These are phyloP conservation scores for Parasteatoda tepidariorum DNA, from an alignment of 1,140 invertebrate species.

Conservation along the genomic window DNA sequence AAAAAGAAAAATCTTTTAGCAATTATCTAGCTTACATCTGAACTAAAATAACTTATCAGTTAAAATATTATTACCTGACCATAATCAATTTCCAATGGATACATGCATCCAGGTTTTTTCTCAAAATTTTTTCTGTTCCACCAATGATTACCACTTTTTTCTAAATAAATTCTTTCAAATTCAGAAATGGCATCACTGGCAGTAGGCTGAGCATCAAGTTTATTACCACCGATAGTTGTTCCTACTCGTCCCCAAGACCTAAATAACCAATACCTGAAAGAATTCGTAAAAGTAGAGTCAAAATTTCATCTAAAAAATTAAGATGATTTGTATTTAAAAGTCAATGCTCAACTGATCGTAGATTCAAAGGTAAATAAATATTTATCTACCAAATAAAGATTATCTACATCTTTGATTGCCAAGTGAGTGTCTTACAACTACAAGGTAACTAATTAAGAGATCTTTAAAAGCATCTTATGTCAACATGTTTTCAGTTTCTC, in stretches of 20 bases:
- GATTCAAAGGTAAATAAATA: no score
- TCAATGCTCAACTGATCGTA: no score
- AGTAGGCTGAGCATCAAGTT: conserved; percentile 74
- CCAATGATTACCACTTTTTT: conserved; percentile 91
- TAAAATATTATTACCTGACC: conserved; percentile 25
- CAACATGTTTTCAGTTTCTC: no score
- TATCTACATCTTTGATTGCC: no score
- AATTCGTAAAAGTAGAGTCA: not conserved
- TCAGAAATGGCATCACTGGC: conserved; percentile 74
- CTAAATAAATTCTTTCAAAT: conserved; percentile 80
- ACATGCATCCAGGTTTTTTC: conserved; percentile 85
- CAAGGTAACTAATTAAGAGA: no score
- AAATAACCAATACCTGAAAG: conserved; percentile 80
- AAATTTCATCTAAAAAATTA: conserved; percentile 27
- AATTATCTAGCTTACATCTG: not conserved
- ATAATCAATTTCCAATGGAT: conserved; percentile 92
- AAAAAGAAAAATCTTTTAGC: not conserved
- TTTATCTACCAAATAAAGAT: no score
- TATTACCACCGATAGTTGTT: conserved; percentile 87
- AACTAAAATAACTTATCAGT: not conserved
- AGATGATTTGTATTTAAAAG: no score
- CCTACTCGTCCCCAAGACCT: conserved; percentile 96
- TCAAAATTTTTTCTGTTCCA: conserved; percentile 76
- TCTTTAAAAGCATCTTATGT: no score
- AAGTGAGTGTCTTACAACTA: no score